Evolutionary conservation across 2,888 invertebrate genomes (phyloP).

Genomic region (Hypena proboscidalis): DNA sequence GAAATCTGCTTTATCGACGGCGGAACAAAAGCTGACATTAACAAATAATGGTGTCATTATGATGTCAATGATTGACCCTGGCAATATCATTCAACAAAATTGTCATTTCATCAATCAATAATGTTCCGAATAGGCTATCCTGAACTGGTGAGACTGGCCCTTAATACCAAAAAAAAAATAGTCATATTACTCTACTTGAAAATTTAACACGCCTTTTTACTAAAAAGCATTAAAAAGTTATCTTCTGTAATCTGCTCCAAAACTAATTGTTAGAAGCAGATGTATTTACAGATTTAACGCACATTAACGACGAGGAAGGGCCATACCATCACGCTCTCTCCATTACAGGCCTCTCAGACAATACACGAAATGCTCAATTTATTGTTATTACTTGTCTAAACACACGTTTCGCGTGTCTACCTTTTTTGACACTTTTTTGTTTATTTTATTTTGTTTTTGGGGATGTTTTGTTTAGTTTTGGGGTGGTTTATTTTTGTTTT

Average conservation of each 20-base stretch:
- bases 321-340: conserved; percentile 69
- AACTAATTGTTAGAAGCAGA: conserved; percentile 32
- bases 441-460: conserved; percentile 22
- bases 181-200: too few relatives aligned
- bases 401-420: conserved; percentile 62
- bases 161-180: too few relatives aligned
- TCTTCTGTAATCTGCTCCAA: background rate
- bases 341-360: conserved; percentile 68
- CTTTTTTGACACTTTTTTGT: conserved; percentile 40
- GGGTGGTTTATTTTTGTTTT: conserved; percentile 1
- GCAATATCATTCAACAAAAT: too few relatives aligned
- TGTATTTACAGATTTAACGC: conserved; percentile 32
- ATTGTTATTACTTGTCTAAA: conserved; percentile 67
- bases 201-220: background rate
- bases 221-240: background rate
- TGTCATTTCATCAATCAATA: too few relatives aligned
- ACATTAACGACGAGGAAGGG: conserved; percentile 52
- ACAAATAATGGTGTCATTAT: too few relatives aligned
- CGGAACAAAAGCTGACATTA: too few relatives aligned
- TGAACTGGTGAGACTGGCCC: too few relatives aligned
- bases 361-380: conserved; percentile 71
- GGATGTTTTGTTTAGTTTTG: conserved; percentile 5
- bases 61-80: too few relatives aligned
- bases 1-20: too few relatives aligned
- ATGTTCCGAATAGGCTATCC: too few relatives aligned